Conservation (phyloP, 2,888 invertebrate genomes). For the Ctenicera cuprea region DNA sequence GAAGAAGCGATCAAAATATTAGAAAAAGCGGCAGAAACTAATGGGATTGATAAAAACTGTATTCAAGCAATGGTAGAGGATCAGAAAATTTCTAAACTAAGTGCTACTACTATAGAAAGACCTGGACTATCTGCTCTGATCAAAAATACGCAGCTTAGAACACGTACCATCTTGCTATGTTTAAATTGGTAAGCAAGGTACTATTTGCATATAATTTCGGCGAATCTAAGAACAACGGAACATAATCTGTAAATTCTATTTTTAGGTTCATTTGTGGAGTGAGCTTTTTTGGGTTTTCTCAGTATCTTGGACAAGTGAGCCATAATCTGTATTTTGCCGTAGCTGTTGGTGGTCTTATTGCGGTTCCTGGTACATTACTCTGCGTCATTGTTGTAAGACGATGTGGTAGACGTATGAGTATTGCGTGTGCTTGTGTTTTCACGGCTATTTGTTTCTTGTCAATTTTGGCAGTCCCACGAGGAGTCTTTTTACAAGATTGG, state of each 20-base stretch:
- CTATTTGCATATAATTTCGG: neutral
- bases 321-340: conserved; percentile 76
- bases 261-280: conserved; percentile 77
- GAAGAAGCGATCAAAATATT: conserved; percentile 73
- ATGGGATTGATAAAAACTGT: conserved; percentile 60
- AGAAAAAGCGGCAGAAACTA: conserved; percentile 66
- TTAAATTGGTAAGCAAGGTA: conserved; percentile 74
- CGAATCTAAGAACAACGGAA: no score
- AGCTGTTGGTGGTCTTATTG: conserved; percentile 74
- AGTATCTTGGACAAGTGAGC: conserved; percentile 76
- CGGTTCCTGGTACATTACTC: conserved; percentile 74
- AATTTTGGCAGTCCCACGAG: conserved; percentile 74
- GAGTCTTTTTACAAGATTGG: conserved; percentile 73
- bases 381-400: conserved; percentile 74
- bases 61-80: conserved; percentile 38
- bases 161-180: conserved; percentile 73
- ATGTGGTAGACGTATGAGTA: conserved; percentile 74
- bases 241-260: conserved; percentile 24
- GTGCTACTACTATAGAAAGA: conserved; percentile 43
- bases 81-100: neutral
- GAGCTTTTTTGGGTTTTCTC: conserved; percentile 77
- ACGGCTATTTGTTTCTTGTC: conserved; percentile 74
- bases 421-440: conserved; percentile 73
- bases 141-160: conserved; percentile 73
- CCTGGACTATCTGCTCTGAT: conserved; percentile 73